Conservation (phyloP, 2,888 invertebrate species). For the Scaptomyza tumidula region DNA sequence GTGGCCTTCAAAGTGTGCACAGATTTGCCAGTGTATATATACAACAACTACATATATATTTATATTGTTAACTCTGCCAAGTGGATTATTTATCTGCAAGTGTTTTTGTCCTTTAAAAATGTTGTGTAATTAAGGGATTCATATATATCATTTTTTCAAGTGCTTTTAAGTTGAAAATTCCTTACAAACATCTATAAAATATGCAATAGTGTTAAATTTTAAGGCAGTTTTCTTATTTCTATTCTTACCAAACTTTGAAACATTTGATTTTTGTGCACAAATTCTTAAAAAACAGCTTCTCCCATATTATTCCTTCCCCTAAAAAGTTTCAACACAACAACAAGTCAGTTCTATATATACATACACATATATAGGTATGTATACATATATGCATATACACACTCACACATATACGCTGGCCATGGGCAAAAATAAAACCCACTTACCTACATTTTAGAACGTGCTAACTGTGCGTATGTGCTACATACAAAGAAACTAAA, state of each 20-base stretch:
- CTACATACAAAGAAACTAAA: constrained; percentile 24
- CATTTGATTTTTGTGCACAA: neutral
- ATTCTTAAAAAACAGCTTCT: no score
- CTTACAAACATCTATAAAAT: no score
- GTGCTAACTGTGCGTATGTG: constrained; percentile 68
- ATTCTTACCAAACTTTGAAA: neutral
- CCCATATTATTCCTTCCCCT: neutral
- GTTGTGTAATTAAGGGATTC: constrained; percentile 40
- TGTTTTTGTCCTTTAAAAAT: neutral
- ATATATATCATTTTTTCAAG: neutral
- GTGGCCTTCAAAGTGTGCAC: constrained; percentile 72
- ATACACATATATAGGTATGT: constrained; percentile 17
- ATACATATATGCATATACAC: constrained; percentile 11
- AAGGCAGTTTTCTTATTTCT: neutral
- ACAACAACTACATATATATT: no score
- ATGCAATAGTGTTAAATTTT: neutral
- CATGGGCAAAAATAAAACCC: constrained; percentile 35
- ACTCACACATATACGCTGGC: constrained; percentile 23
- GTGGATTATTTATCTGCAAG: constrained; percentile 15
- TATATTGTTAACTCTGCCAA: no score
- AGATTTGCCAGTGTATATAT: constrained; percentile 43
- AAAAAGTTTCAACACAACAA: constrained; percentile 48
- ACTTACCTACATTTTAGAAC: constrained; percentile 70
- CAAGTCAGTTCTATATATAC: constrained; percentile 62
- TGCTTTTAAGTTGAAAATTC: neutral